Conservation (phyloP, 2,888 invertebrate species). For the Colostygia pectinataria region DNA sequence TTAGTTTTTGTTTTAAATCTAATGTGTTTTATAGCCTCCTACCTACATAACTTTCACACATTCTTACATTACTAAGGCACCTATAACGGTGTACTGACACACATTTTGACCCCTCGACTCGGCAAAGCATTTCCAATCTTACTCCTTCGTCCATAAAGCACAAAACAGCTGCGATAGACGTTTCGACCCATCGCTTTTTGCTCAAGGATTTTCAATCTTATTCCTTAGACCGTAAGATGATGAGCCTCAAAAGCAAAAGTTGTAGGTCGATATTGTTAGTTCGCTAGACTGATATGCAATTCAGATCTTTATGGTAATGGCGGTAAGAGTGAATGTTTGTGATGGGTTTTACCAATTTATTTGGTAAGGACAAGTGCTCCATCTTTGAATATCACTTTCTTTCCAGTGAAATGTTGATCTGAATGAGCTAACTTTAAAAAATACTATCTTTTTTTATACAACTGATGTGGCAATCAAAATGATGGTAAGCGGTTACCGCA, state of each 20-base stretch:
- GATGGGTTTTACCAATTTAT: conserved; percentile 4
- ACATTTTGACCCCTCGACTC: conserved; percentile 27
- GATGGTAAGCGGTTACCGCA: no score
- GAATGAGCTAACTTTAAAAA: neutral
- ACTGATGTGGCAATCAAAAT: no score
- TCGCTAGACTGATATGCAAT: neutral
- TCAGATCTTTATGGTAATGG: conserved; percentile 6
- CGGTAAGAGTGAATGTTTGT: neutral
- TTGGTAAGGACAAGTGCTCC: conserved; percentile 8
- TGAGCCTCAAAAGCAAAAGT: neutral
- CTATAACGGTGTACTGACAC: conserved; percentile 44
- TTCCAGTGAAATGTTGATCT: conserved; percentile 4
- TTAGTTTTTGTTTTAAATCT: neutral
- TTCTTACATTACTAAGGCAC: conserved; percentile 27
- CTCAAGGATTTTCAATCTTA: conserved; percentile 12
- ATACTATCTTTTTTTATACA: no score
- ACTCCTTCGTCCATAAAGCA: neutral
- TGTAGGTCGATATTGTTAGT: neutral
- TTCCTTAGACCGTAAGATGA: neutral
- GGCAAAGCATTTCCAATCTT: conserved; percentile 3
- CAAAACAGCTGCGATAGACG: neutral
- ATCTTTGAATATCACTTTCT: conserved; percentile 13
- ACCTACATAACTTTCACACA: conserved; percentile 44
- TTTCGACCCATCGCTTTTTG: neutral
- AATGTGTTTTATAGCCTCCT: conserved; percentile 17